These are phyloP conservation scores for Illadopsis cleaveri DNA, from an alignment of 2,113 vertebrate genomes.

Conservation along the genomic window DNA sequence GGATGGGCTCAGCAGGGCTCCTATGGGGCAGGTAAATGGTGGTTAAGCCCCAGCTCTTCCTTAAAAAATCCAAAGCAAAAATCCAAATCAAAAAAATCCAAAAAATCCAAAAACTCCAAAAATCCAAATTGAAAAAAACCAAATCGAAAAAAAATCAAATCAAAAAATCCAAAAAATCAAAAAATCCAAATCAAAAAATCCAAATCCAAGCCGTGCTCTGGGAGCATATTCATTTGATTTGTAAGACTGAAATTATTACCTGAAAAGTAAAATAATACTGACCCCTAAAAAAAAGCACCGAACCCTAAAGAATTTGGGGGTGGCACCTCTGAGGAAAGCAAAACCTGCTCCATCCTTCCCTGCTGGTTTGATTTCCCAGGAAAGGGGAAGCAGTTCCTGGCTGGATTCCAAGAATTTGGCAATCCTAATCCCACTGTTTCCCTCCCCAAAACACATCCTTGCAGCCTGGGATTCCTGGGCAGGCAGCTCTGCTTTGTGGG, in stretches of 20 bases:
- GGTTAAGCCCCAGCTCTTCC: neutral
- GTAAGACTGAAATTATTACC: neutral
- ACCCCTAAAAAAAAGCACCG: neutral
- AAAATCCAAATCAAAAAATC: too few relatives aligned
- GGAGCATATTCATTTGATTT: neutral
- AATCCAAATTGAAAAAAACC: too few relatives aligned
- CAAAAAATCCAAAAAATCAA: too few relatives aligned
- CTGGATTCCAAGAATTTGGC: neutral
- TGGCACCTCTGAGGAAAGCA: neutral
- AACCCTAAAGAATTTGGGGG: neutral
- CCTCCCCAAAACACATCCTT: neutral
- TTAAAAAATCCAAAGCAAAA: too few relatives aligned
- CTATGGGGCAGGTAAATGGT: slow-evolving; percentile 21
- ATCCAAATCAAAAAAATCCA: too few relatives aligned
- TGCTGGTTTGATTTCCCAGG: neutral
- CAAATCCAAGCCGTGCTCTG: neutral
- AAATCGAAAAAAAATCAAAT: too few relatives aligned
- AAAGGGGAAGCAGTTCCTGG: neutral
- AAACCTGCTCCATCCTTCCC: neutral
- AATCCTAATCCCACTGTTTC: neutral
- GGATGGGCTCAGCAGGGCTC: slow-evolving; percentile 3
- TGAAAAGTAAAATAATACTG: neutral
- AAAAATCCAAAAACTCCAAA: too few relatives aligned
- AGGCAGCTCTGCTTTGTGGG: neutral
- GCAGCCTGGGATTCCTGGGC: neutral